A percentile compares a stretch with the other conserved stretches of the same genome.
Conservation (phyloP, 2,888 invertebrate species). For the Willowsia nigromaculata region DNA sequence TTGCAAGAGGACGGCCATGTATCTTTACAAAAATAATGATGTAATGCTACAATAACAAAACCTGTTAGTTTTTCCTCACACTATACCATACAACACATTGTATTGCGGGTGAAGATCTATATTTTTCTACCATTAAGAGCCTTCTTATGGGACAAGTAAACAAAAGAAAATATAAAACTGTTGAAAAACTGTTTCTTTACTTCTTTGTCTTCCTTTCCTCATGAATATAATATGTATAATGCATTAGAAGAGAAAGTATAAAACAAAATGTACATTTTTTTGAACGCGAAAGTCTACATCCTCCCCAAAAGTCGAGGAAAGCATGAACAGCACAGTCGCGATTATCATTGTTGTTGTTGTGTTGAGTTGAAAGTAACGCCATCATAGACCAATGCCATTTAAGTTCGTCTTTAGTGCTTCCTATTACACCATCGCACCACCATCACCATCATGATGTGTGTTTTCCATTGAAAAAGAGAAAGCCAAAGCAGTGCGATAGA, state of each 20-base stretch:
- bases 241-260: background rate
- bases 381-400: background rate
- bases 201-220: background rate
- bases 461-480: background rate
- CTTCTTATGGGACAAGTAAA: background rate
- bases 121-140: background rate
- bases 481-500: background rate
- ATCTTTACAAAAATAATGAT: background rate
- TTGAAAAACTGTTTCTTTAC: background rate
- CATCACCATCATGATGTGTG: background rate
- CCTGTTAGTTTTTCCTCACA: background rate
- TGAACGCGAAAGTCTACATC: background rate
- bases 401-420: background rate
- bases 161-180: background rate
- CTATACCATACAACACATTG: background rate
- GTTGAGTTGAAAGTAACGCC: background rate
- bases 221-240: conserved; percentile 13
- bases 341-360: background rate
- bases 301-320: no score
- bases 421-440: background rate
- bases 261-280: background rate
- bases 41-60: conserved; percentile 2
- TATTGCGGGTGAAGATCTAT: background rate
- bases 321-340: background rate
- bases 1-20: background rate